Evolutionary conservation across 1,140 invertebrate genomes (phyloP), one percentile per base, ranked within the genome.

Genomic region (Conus ventricosus): DNA sequence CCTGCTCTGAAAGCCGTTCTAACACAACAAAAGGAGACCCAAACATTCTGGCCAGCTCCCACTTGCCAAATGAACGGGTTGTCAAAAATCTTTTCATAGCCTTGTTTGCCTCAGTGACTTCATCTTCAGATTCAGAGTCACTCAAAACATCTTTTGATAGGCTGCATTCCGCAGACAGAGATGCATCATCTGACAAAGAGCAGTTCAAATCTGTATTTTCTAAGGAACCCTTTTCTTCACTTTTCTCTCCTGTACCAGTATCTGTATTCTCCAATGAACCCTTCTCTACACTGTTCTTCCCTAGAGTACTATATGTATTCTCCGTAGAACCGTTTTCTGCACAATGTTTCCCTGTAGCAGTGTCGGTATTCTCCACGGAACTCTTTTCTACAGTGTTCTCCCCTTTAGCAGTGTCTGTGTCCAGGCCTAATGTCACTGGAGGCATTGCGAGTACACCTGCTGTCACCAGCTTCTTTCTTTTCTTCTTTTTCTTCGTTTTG

Each of bases 21-120:
- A 87, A 71, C 6, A 87, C 85, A 71, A 87, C 85, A 51, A 78
- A 87, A 11, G 85, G 63, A 17, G 75, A 13, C 23, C 71, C 54
- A 71, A 39, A 87, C 23, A 54, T 76, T 15, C 51, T n/a, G 5
- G 51, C 6, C 54, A 78, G 71, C 25, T 87, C 85, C 54, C 39
- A 81, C 23, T 54, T 23, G 51, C 39, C 39, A 54, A 81, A 81
- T 39, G 80, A 81, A 53, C 80, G 80, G 39, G 15, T 81, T 23
- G 27, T 81, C 39, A 81, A 54, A 54, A 81, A 54, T 23, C 51
- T 81, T 20, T 51, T 54, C 39, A 81, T 39, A 54, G 39, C 39
- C 25, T 17, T 13, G 27, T 54, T 54, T 11, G 15, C 51, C 80
- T 54, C 54, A 8, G 80, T 17, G 17, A 54, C 51, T 81, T 81